These are phyloP conservation scores for Aphidius colemani DNA, from an alignment of 2,888 invertebrate species.

Conservation along the genomic window DNA sequence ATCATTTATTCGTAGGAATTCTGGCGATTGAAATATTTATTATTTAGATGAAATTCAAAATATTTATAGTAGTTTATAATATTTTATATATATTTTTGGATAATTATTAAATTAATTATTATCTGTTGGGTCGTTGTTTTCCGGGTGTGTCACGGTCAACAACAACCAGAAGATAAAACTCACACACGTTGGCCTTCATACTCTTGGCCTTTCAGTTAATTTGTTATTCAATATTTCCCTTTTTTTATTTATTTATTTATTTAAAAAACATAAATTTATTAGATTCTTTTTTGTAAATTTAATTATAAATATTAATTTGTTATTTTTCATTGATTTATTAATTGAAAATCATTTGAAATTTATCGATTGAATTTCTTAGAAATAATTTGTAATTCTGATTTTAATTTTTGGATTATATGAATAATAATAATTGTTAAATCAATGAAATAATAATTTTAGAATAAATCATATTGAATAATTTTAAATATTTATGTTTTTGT, in stretches of 20 bases:
- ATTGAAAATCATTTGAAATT: no score
- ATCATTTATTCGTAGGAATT: no score
- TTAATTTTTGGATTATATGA: background rate
- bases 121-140: constrained; percentile 29
- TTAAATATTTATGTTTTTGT: no score
- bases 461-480: no score
- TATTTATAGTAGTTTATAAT: no score
- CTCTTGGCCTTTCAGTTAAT: background rate
- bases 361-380: no score
- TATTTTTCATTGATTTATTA: no score
- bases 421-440: background rate
- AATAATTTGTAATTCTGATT: no score
- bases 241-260: constrained; percentile 4
- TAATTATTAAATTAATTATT: background rate
- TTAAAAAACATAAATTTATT: background rate
- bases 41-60: no score
- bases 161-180: constrained; percentile 22
- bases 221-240: background rate
- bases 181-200: constrained; percentile 10
- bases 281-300: background rate
- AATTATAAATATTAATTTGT: no score
- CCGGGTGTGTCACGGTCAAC: constrained; percentile 30
- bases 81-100: background rate
- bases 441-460: no score
- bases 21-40: no score